Percentiles rank a stretch among this genome's conserved stretches.
Conservation (phyloP, 2,113 vertebrate species). For the Gorsachius goisagi region DNA sequence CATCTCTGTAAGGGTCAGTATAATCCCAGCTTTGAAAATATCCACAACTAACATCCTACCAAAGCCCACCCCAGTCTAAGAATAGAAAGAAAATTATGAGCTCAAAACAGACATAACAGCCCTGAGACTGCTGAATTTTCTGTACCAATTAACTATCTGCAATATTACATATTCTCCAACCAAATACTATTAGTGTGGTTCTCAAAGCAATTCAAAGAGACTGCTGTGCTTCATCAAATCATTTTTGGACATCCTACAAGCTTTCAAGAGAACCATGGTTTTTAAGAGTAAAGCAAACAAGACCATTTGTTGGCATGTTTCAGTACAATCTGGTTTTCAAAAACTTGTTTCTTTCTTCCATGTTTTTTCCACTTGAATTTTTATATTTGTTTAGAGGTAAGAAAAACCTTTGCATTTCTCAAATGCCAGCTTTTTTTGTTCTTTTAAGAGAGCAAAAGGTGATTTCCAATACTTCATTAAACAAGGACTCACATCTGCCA, state of each 20-base stretch:
- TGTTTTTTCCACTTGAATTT: neutral
- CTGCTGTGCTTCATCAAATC: neutral
- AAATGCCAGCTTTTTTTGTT: neutral
- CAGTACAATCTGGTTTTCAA: neutral
- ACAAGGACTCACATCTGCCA: neutral
- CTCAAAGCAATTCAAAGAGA: neutral
- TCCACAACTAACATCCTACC: neutral
- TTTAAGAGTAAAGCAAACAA: neutral
- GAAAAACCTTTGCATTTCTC: neutral
- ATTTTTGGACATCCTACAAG: neutral
- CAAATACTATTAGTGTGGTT: constrained; percentile 16
- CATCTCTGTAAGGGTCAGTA: neutral
- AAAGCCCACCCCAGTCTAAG: neutral
- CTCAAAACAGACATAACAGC: neutral
- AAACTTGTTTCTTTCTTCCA: neutral
- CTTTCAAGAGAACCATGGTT: neutral
- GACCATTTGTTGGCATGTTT: neutral
- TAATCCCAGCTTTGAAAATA: neutral
- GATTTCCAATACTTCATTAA: neutral
- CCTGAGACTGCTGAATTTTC: neutral
- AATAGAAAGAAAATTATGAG: neutral
- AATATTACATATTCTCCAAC: neutral
- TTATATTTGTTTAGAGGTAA: neutral
- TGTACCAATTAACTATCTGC: constrained; percentile 7
- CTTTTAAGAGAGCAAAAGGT: neutral